Evolutionary conservation across 2,113 vertebrate species (phyloP).

Genomic region (Vidua macroura): DNA sequence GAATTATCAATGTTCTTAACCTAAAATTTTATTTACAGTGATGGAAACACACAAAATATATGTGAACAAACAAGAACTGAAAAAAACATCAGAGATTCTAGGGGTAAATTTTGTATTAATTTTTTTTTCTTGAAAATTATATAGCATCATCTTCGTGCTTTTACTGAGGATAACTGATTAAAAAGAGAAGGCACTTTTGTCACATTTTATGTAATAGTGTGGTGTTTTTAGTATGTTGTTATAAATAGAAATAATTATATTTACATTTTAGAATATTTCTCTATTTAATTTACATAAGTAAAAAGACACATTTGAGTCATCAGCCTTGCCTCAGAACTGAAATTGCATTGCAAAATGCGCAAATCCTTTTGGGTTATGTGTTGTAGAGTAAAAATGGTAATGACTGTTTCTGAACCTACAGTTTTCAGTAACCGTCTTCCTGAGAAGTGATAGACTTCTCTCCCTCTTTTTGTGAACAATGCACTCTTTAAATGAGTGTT

Average conservation of each 20-base stretch:
- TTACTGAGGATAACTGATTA: background rate
- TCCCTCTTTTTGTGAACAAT: background rate
- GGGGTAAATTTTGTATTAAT: conserved; percentile 71
- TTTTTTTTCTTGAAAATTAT: background rate
- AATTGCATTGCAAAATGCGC: background rate
- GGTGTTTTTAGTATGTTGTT: background rate
- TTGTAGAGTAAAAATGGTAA: background rate
- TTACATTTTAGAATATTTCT: background rate
- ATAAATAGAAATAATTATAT: background rate
- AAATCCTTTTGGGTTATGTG: background rate
- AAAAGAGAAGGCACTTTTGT: background rate
- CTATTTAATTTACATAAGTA: background rate
- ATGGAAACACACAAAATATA: conserved; percentile 87
- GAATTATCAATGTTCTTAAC: background rate
- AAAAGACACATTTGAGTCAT: background rate
- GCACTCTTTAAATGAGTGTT: background rate
- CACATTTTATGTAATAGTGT: background rate
- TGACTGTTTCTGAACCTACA: background rate
- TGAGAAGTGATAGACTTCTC: background rate
- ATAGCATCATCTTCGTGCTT: background rate
- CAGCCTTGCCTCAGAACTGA: background rate
- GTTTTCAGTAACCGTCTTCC: background rate
- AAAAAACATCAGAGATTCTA: conserved; percentile 84
- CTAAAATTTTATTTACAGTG: conserved; percentile 71
- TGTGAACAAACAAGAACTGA: conserved; percentile 82